Conservation (phyloP, 2,113 vertebrate species). For the Vicugna pacos region DNA sequence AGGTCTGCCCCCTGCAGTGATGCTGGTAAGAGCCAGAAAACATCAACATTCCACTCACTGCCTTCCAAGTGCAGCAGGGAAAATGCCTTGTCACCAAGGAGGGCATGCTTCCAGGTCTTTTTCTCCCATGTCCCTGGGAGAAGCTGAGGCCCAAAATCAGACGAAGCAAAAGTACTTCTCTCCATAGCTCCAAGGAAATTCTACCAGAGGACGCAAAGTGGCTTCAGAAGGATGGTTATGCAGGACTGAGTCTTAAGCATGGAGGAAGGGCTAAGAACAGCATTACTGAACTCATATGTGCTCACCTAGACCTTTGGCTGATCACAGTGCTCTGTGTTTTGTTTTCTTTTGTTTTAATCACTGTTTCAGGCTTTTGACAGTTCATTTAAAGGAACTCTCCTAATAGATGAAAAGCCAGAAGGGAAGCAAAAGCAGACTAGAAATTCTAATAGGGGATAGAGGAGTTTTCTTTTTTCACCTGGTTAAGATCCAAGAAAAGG, state of each 20-base stretch:
- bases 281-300: background rate
- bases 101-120: conserved; percentile 29
- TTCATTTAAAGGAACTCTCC: background rate
- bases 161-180: background rate
- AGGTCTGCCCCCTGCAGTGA: background rate
- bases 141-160: background rate
- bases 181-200: background rate
- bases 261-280: background rate
- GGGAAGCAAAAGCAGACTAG: background rate
- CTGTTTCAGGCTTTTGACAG: background rate
- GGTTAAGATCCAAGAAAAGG: background rate
- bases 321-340: background rate
- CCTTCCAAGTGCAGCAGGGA: background rate
- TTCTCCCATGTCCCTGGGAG: background rate
- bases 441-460: background rate
- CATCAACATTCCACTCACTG: background rate
- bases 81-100: conserved; percentile 28
- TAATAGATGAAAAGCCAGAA: background rate
- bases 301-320: background rate
- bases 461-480: background rate
- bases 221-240: background rate
- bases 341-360: background rate
- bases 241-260: background rate
- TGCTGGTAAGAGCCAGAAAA: background rate
- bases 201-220: background rate